A percentile compares a stretch with the other conserved stretches of the same genome.
phyloP scores from a whole-genome alignment of 2,888 invertebrate species.

The Mallateleia sp. region DNA sequence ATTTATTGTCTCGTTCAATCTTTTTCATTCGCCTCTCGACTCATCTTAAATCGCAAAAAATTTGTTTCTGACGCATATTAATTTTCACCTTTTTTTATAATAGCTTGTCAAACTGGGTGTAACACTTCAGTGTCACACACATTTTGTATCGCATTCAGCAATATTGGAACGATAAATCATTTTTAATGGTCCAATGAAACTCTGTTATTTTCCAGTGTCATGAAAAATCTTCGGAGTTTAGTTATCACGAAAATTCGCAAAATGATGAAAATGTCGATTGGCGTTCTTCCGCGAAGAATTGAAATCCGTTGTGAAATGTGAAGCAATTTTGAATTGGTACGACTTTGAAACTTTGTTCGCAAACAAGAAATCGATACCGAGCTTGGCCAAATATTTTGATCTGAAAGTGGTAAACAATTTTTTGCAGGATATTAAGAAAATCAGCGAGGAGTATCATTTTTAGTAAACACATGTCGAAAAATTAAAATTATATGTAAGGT shows the following conservation, averaged over 20 bases:
- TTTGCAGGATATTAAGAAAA: too few species aligned
- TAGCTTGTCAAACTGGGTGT: constrained; percentile 43
- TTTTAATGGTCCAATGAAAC: constrained; percentile 69
- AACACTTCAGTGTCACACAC: constrained; percentile 50
- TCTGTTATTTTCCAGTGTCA: constrained; percentile 53
- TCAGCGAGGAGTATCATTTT: too few species aligned
- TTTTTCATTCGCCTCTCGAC: too few species aligned
- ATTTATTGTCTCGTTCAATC: too few species aligned
- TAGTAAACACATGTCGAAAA: too few species aligned
- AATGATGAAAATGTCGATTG: constrained; percentile 62
- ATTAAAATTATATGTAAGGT: too few species aligned
- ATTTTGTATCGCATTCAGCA: constrained; percentile 59
- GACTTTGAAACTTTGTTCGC: constrained; percentile 37
- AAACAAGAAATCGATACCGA: constrained; percentile 34
- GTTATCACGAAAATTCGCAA: constrained; percentile 48
- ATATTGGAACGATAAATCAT: constrained; percentile 65
- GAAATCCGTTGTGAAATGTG: constrained; percentile 27
- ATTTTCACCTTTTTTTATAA: constrained; percentile 23
- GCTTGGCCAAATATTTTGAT: neutral
- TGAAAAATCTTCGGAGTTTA: constrained; percentile 56
- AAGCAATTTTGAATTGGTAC: constrained; percentile 38
- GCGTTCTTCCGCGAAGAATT: too few species aligned
- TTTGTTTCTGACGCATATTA: constrained; percentile 31
- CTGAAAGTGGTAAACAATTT: too few species aligned
- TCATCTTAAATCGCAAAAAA: constrained; percentile 32